Conservation (phyloP, 2,888 invertebrate species). For the Andricus quercusramuli region DNA sequence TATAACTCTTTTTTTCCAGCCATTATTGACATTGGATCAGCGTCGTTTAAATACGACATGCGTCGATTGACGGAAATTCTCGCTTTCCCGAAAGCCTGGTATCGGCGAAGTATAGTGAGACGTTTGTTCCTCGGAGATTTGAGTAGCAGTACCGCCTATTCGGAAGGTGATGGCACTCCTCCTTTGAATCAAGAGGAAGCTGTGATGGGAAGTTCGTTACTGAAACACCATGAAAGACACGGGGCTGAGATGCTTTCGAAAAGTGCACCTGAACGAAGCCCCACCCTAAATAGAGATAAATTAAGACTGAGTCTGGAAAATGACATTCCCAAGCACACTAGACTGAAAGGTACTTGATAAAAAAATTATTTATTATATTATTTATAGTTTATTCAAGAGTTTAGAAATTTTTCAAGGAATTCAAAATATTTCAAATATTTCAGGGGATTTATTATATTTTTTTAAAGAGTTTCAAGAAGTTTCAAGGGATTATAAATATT, state of each 20-base stretch:
- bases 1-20: slow-evolving; percentile 80
- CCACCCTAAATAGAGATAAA: slow-evolving; percentile 80
- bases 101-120: slow-evolving; percentile 94
- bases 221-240: slow-evolving; percentile 73
- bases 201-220: slow-evolving; percentile 72
- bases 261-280: slow-evolving; percentile 73
- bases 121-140: slow-evolving; percentile 96
- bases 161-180: slow-evolving; percentile 76
- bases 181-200: slow-evolving; percentile 73
- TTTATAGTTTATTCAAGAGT: too few relatives aligned
- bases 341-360: slow-evolving; percentile 76
- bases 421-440: too few relatives aligned
- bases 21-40: slow-evolving; percentile 96
- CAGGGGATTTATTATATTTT: too few relatives aligned
- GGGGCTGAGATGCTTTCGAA: slow-evolving; percentile 68
- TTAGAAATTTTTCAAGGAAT: too few relatives aligned
- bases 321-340: slow-evolving; percentile 79
- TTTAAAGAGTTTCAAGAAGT: too few relatives aligned
- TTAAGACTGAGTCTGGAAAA: slow-evolving; percentile 81
- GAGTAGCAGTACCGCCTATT: slow-evolving; percentile 81
- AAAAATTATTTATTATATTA: too few relatives aligned
- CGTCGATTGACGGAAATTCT: slow-evolving; percentile 96
- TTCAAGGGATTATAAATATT: too few relatives aligned
- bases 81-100: slow-evolving; percentile 99
- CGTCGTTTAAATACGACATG: slow-evolving; percentile 99